Conservation (phyloP, 2,797 vertebrate species). For the Sebastes flavidus region DNA sequence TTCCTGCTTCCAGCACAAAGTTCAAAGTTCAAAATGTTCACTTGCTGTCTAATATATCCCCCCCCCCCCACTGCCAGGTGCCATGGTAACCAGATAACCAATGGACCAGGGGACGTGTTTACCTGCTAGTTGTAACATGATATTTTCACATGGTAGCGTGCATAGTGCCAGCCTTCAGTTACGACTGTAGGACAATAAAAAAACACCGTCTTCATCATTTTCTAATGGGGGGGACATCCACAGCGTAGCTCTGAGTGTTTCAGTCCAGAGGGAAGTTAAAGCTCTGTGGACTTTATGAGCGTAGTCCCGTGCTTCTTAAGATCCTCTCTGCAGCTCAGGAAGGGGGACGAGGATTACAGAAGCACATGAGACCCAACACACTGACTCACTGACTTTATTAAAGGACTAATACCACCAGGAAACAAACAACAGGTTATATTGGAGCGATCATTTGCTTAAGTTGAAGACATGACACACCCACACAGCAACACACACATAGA, state of each 20-base stretch:
- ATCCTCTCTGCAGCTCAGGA: no score
- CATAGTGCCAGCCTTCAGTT: background rate
- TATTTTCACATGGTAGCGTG: no score
- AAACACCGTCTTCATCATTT: background rate
- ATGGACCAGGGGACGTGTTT: no score
- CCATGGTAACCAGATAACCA: no score
- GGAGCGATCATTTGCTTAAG: no score
- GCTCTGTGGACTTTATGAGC: background rate
- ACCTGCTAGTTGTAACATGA: no score
- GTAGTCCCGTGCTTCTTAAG: slow-evolving; percentile 5
- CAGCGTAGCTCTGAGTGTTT: background rate
- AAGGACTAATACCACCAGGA: background rate
- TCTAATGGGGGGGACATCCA: background rate
- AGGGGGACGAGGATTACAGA: slow-evolving; percentile 20
- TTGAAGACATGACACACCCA: no score
- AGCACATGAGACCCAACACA: slow-evolving; percentile 23
- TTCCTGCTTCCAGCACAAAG: no score
- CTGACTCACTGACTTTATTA: background rate
- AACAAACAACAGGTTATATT: background rate
- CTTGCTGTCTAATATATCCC: no score
- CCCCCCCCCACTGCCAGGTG: no score
- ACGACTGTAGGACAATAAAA: background rate
- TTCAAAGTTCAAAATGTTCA: no score
- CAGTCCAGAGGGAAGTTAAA: background rate
- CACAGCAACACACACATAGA: no score